A percentile compares a stretch with the other conserved stretches of the same genome.
phyloP scores from a whole-genome alignment of 2,888 invertebrate genomes.

The Torymus auratus region DNA sequence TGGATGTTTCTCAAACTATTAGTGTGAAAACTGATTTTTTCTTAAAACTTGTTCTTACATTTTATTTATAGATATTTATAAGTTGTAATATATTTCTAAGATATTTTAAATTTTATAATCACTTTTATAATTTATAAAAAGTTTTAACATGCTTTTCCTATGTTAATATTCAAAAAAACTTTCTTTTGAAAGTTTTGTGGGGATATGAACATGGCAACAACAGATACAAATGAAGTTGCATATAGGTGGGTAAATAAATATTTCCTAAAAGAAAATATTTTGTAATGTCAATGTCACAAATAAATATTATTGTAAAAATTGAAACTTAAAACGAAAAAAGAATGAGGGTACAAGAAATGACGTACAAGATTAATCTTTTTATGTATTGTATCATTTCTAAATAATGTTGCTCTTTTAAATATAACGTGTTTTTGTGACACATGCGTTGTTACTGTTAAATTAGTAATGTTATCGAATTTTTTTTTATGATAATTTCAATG shows the following conservation, averaged over 20 bases:
- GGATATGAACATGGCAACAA: background rate
- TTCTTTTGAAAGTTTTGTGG: no score
- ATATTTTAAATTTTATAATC: background rate
- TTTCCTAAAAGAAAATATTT: conserved; percentile 49
- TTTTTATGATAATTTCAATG: conserved; percentile 19
- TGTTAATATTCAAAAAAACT: background rate
- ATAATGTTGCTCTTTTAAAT: background rate
- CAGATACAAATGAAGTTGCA: conserved; percentile 33
- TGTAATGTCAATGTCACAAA: conserved; percentile 44
- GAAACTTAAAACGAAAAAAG: conserved; percentile 14
- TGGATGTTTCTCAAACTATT: no score
- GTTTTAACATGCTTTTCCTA: conserved; percentile 4
- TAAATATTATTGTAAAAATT: conserved; percentile 39
- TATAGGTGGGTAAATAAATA: conserved; percentile 37
- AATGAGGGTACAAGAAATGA: conserved; percentile 24
- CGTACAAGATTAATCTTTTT: conserved; percentile 16
- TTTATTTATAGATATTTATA: no score
- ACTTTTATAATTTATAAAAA: no score
- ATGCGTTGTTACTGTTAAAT: background rate
- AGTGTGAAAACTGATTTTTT: no score
- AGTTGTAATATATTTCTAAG: no score
- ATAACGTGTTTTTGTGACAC: background rate
- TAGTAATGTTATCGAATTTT: conserved; percentile 1
- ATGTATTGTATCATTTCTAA: background rate
- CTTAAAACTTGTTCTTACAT: no score